Conservation (phyloP, 2,888 invertebrate genomes). For the Graphium colonna region DNA sequence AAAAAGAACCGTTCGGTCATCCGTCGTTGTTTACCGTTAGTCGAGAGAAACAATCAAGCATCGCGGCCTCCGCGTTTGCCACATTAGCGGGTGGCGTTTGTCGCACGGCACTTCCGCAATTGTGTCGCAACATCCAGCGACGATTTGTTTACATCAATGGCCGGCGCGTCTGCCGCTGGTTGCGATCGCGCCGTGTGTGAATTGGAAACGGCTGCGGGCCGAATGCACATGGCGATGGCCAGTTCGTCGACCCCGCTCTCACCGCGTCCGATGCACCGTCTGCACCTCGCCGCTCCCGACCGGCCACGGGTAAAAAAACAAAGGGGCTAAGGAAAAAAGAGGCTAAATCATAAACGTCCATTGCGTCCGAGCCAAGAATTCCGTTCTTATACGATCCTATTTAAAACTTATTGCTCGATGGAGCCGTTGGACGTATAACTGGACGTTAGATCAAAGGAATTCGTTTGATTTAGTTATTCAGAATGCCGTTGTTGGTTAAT, state of each 20-base stretch:
- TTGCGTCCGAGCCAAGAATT: conserved; percentile 27
- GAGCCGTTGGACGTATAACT: background rate
- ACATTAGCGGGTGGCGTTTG: conserved; percentile 18
- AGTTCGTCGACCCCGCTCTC: conserved; percentile 74
- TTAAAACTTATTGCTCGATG: conserved; percentile 18
- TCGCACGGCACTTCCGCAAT: conserved; percentile 24
- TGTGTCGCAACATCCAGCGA: conserved; percentile 17
- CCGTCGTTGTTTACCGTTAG: conserved; percentile 4
- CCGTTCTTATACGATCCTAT: conserved; percentile 20
- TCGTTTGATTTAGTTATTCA: background rate
- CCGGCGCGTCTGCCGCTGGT: conserved; percentile 30
- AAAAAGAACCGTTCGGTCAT: no score
- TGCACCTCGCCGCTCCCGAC: conserved; percentile 38
- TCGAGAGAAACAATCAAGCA: conserved; percentile 12
- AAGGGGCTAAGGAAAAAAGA: conserved; percentile 35
- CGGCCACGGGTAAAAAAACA: conserved; percentile 10
- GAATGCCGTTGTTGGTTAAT: background rate
- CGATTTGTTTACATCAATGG: conserved; percentile 28
- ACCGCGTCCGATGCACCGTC: conserved; percentile 77
- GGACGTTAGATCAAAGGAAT: conserved; percentile 9
- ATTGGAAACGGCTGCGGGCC: conserved; percentile 49
- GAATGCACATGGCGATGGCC: conserved; percentile 68
- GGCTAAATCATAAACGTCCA: conserved; percentile 21
- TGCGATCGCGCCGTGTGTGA: conserved; percentile 45
- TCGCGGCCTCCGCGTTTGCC: conserved; percentile 8